Base-by-base conservation (phyloP, 37 sponge, comb jelly and placozoan genomes). In the Axinella damicornis region DNA sequence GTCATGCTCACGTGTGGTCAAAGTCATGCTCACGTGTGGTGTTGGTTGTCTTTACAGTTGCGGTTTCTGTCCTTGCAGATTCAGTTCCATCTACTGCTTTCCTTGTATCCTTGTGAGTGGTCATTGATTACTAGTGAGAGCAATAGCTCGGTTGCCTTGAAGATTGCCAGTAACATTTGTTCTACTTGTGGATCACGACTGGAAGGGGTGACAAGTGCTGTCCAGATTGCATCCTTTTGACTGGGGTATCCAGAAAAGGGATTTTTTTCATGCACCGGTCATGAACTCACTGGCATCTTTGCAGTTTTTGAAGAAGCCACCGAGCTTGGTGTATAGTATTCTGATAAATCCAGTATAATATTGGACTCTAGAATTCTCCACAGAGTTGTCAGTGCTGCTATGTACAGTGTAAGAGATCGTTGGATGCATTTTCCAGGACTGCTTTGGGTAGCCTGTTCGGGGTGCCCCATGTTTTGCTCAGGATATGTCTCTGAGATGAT, bases 1-100 rank as follows among this genome's bases (percentile, higher is more conserved):
- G 16, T 68, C 70, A 18, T 70, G 28, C 37, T 79, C 69, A 67
- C 80, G 65, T 28, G 66, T 41, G 2, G 56, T 37, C 40, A 32
- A 21, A 87, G 35, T 78, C 80, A 33, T 80, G 46, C 30, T 87
- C 80, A 64, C 87, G 78, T 74, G 79, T 79, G 2, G 65, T 66
- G 38, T 87, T 87, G 16, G 80, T 79, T 27, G 33, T 87, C 22
- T 33, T 34, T 17, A 87, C 87, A 33, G 80, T 39, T 13, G 1
- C 46, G 1, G 87, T 87, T 62, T 78, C 66, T 28, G 46, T 9
- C 28, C 53, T 46, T 46, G 34, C 38, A 11, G 17, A 46, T 46
- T 46, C 46, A 46, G 4, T 46, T 46, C 46, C 9, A 9, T 46
- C 46, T 46, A 46, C 46, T 46, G 46, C 46, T 46, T 46, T n/a